These are phyloP conservation scores for Channa argus DNA, from an alignment of 2,113 vertebrate genomes.

Conservation along the genomic window DNA sequence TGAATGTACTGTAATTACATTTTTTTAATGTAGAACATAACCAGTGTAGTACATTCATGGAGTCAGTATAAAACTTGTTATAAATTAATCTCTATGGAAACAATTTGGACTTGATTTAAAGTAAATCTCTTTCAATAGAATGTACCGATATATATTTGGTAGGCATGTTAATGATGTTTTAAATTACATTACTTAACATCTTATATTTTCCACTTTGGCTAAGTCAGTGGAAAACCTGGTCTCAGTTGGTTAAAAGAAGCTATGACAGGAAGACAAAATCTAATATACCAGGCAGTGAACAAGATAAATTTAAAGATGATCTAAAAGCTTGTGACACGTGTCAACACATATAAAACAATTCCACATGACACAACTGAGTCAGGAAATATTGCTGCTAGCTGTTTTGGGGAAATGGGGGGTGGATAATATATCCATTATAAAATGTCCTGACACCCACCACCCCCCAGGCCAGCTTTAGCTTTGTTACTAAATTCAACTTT, in stretches of 20 bases:
- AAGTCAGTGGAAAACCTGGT: slow-evolving; percentile 3
- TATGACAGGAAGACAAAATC: neutral
- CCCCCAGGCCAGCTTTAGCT: no score
- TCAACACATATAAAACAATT: slow-evolving; percentile 13
- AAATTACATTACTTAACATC: slow-evolving; percentile 2
- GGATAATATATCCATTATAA: no score
- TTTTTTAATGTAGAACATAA: no score
- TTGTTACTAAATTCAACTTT: no score
- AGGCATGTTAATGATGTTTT: slow-evolving; percentile 11
- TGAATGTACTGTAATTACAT: no score
- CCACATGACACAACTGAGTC: slow-evolving; percentile 4
- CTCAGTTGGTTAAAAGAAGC: neutral
- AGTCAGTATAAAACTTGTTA: no score
- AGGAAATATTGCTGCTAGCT: slow-evolving; percentile 27
- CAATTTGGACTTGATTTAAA: no score
- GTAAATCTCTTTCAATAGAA: no score
- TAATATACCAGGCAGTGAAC: neutral
- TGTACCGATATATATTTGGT: no score
- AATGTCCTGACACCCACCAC: no score
- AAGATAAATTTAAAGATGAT: slow-evolving; percentile 7
- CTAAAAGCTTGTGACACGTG: slow-evolving; percentile 27
- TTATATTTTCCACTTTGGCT: neutral
- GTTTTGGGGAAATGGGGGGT: neutral
- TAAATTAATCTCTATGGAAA: no score
- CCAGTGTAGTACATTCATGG: no score